Conservation (phyloP, 2,113 vertebrate genomes). For the Phodopus roborovskii region DNA sequence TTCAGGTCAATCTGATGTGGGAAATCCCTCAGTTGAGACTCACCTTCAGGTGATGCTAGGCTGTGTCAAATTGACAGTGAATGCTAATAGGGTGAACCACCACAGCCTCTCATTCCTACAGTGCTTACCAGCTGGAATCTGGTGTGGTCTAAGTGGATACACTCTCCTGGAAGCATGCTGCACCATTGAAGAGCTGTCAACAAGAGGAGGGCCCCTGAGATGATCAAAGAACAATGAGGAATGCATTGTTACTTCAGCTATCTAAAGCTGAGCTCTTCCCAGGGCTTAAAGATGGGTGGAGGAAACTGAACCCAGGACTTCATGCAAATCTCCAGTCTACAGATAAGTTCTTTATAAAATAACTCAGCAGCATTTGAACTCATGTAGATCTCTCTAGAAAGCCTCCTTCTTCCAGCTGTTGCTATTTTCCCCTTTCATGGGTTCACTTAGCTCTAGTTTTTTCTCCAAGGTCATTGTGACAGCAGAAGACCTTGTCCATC, state of each 20-base stretch:
- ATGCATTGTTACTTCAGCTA: neutral
- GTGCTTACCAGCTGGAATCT: neutral
- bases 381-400: neutral
- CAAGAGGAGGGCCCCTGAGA: neutral
- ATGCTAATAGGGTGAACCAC: neutral
- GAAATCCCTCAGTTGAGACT: neutral
- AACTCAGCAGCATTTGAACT: neutral
- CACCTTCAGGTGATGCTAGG: neutral
- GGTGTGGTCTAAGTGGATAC: neutral
- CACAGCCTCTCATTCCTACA: neutral
- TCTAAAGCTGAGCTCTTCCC: neutral
- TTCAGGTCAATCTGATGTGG: neutral
- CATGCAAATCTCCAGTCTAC: neutral
- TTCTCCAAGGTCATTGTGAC: neutral
- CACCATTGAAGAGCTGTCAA: neutral
- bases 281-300: neutral
- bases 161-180: neutral
- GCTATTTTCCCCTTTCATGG: neutral
- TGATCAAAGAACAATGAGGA: neutral
- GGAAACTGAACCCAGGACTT: neutral
- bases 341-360: constrained; percentile 28
- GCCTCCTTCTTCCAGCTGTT: neutral
- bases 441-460: neutral
- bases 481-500: neutral
- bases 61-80: neutral